Conservation (phyloP, 2,888 invertebrate species). For the Perdita meconis region DNA sequence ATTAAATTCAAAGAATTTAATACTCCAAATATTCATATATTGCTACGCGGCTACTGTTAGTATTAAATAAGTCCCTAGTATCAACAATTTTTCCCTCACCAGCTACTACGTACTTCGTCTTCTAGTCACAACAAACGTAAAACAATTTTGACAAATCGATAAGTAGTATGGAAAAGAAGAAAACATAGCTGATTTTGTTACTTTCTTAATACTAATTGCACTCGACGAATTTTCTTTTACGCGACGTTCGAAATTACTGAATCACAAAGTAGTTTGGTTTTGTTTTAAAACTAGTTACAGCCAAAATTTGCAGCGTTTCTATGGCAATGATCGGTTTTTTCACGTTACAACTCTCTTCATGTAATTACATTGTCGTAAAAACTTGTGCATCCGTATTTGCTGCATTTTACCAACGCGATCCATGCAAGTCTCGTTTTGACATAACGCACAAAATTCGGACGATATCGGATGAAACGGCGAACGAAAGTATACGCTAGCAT, state of each 20-base stretch:
- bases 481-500: constrained; percentile 87
- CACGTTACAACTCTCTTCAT: constrained; percentile 81
- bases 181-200: neutral
- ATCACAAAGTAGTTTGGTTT: neutral
- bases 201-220: constrained; percentile 24
- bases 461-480: constrained; percentile 89
- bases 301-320: neutral
- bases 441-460: constrained; percentile 89
- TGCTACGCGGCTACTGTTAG: constrained; percentile 22
- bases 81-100: constrained; percentile 38
- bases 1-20: neutral
- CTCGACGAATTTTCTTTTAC: constrained; percentile 19
- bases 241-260: neutral
- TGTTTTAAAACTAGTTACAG: constrained; percentile 3
- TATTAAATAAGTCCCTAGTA: constrained; percentile 22
- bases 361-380: constrained; percentile 78
- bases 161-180: constrained; percentile 7
- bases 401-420: constrained; percentile 88
- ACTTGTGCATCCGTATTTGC: constrained; percentile 86
- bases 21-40: neutral
- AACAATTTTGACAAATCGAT: constrained; percentile 5
- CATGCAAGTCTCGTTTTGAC: constrained; percentile 87
- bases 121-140: constrained; percentile 18
- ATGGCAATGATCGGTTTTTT: neutral
- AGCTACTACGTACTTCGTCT: constrained; percentile 17